phyloP scores from a whole-genome alignment of 2,888 invertebrate genomes.

The Cremastobaeus sp. region DNA sequence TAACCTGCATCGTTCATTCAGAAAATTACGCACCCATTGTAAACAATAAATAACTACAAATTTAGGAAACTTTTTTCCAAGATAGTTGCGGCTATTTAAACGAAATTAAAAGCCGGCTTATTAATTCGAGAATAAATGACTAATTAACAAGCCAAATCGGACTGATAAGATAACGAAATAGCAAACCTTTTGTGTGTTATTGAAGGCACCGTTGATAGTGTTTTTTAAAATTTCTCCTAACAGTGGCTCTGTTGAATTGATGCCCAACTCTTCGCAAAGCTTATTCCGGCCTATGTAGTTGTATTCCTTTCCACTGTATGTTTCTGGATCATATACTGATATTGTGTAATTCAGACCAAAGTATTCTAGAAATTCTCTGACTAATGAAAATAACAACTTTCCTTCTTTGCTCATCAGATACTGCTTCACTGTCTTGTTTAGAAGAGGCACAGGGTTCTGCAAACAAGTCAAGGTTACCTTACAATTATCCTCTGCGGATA shows the following conservation, averaged over 20 bases:
- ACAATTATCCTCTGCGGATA: too few relatives aligned
- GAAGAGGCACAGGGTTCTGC: constrained; percentile 78
- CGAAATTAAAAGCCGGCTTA: too few relatives aligned
- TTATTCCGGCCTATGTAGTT: constrained; percentile 81
- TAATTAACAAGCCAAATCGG: too few relatives aligned
- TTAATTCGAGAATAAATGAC: too few relatives aligned
- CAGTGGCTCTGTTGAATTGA: constrained; percentile 73
- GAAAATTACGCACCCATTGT: too few relatives aligned
- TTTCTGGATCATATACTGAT: constrained; percentile 89
- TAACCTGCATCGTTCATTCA: too few relatives aligned
- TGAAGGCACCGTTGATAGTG: constrained; percentile 73
- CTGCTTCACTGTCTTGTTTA: constrained; percentile 81
- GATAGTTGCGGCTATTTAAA: too few relatives aligned
- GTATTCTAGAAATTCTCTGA: constrained; percentile 89
- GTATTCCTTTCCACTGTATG: constrained; percentile 84
- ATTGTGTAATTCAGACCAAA: constrained; percentile 89
- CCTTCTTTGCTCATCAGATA: constrained; percentile 82
- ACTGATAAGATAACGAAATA: too few relatives aligned
- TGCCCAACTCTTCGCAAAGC: constrained; percentile 75
- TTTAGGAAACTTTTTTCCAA: too few relatives aligned
- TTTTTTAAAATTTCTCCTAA: constrained; percentile 75
- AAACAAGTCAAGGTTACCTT: too few relatives aligned
- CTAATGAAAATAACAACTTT: constrained; percentile 82
- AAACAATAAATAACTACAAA: too few relatives aligned
- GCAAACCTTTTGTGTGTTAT: constrained; percentile 71